phyloP scores from a whole-genome alignment of 2,888 invertebrate genomes.

The Noctua fimbriata region DNA sequence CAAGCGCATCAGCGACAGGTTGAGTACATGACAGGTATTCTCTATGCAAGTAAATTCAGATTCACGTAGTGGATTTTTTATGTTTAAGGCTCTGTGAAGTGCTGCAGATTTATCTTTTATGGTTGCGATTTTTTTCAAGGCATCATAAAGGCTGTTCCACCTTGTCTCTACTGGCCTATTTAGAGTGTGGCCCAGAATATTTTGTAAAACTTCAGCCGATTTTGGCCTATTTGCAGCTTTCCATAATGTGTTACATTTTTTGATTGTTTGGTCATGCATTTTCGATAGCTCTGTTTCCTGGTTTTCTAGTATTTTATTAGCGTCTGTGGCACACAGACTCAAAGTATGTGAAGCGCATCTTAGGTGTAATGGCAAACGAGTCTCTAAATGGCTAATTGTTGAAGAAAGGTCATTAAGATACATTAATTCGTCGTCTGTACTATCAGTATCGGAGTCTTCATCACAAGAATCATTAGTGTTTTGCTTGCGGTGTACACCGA shows the following conservation, averaged over 20 bases:
- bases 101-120: slow-evolving; percentile 26
- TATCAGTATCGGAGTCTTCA: slow-evolving; percentile 37
- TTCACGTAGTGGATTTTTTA: slow-evolving; percentile 32
- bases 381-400: slow-evolving; percentile 32
- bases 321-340: slow-evolving; percentile 42
- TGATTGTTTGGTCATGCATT: slow-evolving; percentile 35
- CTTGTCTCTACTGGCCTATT: slow-evolving; percentile 38
- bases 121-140: slow-evolving; percentile 16
- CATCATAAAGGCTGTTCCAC: slow-evolving; percentile 40
- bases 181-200: slow-evolving; percentile 29
- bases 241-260: slow-evolving; percentile 46
- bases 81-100: slow-evolving; percentile 24
- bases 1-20: slow-evolving; percentile 40
- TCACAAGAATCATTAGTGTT: slow-evolving; percentile 37
- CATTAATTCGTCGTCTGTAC: slow-evolving; percentile 40
- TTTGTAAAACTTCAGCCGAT: slow-evolving; percentile 48
- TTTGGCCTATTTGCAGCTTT: slow-evolving; percentile 47
- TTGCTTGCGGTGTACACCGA: slow-evolving; percentile 15
- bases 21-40: slow-evolving; percentile 36
- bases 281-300: slow-evolving; percentile 39
- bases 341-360: slow-evolving; percentile 35
- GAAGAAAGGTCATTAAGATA: slow-evolving; percentile 32
- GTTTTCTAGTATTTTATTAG: slow-evolving; percentile 38
- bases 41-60: slow-evolving; percentile 27
- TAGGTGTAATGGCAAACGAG: not conserved